These are phyloP conservation scores for Tetraodon nigroviridis DNA, from an alignment of 2,113 vertebrate species.

Conservation along the genomic window DNA sequence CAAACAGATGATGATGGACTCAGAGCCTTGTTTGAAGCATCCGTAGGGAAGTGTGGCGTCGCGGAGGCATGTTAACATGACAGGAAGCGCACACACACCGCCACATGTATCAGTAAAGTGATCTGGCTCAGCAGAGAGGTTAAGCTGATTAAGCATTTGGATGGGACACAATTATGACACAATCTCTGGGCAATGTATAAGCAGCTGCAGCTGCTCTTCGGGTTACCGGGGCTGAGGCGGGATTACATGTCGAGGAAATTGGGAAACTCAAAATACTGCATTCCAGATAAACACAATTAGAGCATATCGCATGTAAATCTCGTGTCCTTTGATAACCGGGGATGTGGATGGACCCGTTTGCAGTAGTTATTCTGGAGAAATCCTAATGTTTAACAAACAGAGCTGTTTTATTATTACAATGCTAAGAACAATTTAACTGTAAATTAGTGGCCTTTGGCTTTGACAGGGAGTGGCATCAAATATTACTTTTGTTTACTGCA, in stretches of 20 bases:
- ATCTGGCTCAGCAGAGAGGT: slow-evolving; percentile 64
- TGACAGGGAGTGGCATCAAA: too few species aligned
- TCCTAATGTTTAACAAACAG: too few species aligned
- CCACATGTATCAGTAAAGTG: slow-evolving; percentile 62
- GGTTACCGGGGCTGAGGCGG: slow-evolving; percentile 51
- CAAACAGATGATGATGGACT: slow-evolving; percentile 17
- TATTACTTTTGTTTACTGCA: neutral
- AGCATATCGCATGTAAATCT: slow-evolving; percentile 47
- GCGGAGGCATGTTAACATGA: slow-evolving; percentile 3
- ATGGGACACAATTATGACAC: slow-evolving; percentile 72
- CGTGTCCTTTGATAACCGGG: slow-evolving; percentile 55
- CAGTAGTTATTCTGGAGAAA: too few species aligned
- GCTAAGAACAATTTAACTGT: too few species aligned
- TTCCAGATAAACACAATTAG: slow-evolving; percentile 73
- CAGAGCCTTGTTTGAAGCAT: too few species aligned
- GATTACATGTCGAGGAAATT: slow-evolving; percentile 71
- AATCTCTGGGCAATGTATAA: slow-evolving; percentile 60
- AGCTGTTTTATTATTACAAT: too few species aligned
- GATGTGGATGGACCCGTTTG: slow-evolving; percentile 25
- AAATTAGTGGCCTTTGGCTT: too few species aligned
- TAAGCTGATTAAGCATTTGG: slow-evolving; percentile 74
- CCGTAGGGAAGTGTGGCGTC: too few species aligned
- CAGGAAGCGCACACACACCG: slow-evolving; percentile 28
- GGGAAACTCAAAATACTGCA: slow-evolving; percentile 64
- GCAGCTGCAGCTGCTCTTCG: slow-evolving; percentile 41